These are phyloP conservation scores for Drosophila nigricruria DNA, from an alignment of 2,888 invertebrate species.

Conservation along the genomic window DNA sequence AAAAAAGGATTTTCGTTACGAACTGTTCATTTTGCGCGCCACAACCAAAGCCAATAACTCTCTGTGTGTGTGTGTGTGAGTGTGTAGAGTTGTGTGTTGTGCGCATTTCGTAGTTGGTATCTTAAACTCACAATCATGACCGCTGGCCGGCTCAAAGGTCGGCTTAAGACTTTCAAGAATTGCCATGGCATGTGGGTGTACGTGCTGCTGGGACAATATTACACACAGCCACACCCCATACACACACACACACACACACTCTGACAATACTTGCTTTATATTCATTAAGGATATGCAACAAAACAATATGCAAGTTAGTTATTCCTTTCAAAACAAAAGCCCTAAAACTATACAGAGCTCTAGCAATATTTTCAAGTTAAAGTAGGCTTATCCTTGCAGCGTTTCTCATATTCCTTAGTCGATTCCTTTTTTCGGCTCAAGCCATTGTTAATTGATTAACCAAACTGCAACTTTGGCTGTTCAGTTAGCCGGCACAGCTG, in stretches of 20 bases:
- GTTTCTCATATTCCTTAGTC: conserved; percentile 32
- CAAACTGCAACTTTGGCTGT: conserved; percentile 63
- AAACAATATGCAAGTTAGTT: conserved; percentile 71
- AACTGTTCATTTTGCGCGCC: conserved; percentile 65
- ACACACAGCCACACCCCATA: conserved; percentile 50
- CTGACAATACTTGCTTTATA: conserved; percentile 54
- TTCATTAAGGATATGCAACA: conserved; percentile 69
- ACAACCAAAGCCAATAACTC: conserved; percentile 58
- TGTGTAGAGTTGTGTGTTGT: conserved; percentile 30
- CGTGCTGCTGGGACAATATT: conserved; percentile 66
- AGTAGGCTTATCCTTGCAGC: conserved; percentile 71
- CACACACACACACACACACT: neutral
- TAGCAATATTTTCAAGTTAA: conserved; percentile 79
- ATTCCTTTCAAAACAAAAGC: conserved; percentile 49
- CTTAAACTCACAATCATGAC: conserved; percentile 63
- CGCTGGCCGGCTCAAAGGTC: conserved; percentile 46
- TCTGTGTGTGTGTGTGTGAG: conserved; percentile 20
- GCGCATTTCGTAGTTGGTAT: conserved; percentile 76
- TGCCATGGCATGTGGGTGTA: conserved; percentile 60
- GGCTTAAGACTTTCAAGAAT: conserved; percentile 70
- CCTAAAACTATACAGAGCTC: conserved; percentile 48
- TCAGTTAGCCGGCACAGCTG: conserved; percentile 63
- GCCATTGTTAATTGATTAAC: conserved; percentile 73
- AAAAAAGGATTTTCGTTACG: conserved; percentile 65
- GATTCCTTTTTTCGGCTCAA: conserved; percentile 23